phyloP scores from a whole-genome alignment of 2,113 vertebrate genomes.

The Alethe diademata region DNA sequence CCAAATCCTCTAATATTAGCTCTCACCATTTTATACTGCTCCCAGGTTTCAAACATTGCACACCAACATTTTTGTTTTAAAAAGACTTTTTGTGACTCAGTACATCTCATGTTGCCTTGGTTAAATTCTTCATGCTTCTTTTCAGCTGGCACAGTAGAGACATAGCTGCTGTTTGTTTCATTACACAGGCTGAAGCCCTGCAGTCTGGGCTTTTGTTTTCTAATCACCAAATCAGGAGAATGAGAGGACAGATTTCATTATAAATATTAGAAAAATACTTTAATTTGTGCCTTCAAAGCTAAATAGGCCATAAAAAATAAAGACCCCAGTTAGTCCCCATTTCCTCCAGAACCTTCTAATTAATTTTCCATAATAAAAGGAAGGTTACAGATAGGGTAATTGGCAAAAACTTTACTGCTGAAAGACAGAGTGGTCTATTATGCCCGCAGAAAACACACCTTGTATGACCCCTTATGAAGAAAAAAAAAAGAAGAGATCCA shows the following conservation, averaged over 20 bases:
- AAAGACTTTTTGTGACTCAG: background rate
- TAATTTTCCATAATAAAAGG: conserved; percentile 52
- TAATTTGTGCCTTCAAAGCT: conserved; percentile 26
- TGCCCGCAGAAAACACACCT: conserved; percentile 41
- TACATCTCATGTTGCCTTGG: background rate
- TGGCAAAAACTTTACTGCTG: conserved; percentile 44
- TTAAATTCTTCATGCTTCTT: conserved; percentile 17
- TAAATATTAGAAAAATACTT: conserved; percentile 41
- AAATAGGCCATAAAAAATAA: conserved; percentile 59
- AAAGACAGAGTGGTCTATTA: conserved; percentile 46
- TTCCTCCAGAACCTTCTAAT: conserved; percentile 53
- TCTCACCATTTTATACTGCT: background rate
- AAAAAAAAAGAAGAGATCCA: background rate
- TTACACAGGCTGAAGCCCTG: conserved; percentile 1
- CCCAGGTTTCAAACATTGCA: background rate
- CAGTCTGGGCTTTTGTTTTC: conserved; percentile 43
- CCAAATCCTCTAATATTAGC: background rate
- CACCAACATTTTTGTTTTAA: background rate
- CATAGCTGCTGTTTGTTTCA: background rate
- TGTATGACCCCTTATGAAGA: conserved; percentile 18
- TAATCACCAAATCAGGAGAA: conserved; percentile 3
- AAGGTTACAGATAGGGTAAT: conserved; percentile 58
- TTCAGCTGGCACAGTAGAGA: background rate
- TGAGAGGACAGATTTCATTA: conserved; percentile 37
- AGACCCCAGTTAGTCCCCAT: conserved; percentile 36